Conservation (phyloP, 1,140 invertebrate genomes). For the Pseudomyrmex gracilis region DNA sequence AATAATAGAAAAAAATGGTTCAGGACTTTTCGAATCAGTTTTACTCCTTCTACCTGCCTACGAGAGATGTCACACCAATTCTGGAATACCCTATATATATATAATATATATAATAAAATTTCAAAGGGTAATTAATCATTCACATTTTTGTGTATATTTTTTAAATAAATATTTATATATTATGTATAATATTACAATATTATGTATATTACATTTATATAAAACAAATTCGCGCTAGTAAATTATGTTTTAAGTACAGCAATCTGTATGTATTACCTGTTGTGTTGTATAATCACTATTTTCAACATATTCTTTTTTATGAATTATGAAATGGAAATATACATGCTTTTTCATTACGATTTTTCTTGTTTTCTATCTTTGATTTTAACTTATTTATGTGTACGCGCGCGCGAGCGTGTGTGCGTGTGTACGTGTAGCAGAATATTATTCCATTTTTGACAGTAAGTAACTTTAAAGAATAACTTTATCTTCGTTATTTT, state of each 20-base stretch:
- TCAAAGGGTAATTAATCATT: not conserved
- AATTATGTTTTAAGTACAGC: conserved; percentile 38
- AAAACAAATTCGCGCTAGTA: not conserved
- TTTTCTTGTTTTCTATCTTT: not conserved
- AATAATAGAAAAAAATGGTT: no score
- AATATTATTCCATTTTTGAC: no score
- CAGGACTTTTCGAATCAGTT: no score
- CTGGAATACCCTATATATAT: no score
- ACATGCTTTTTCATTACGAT: conserved; percentile 1
- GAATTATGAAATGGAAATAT: conserved; percentile 50
- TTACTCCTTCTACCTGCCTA: no score
- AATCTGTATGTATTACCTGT: conserved; percentile 18
- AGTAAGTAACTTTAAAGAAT: no score
- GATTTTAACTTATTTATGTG: not conserved
- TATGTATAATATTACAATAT: conserved; percentile 3
- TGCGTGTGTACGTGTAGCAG: no score
- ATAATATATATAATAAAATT: no score
- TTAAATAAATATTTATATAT: conserved; percentile 14
- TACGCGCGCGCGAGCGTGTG: no score
- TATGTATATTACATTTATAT: not conserved
- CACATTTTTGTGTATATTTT: conserved; percentile 40
- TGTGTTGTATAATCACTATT: conserved; percentile 7
- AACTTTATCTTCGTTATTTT: no score
- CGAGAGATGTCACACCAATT: no score
- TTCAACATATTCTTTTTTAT: conserved; percentile 31